Conservation (phyloP, 2,888 invertebrate species). For the Drosophila rubida region DNA sequence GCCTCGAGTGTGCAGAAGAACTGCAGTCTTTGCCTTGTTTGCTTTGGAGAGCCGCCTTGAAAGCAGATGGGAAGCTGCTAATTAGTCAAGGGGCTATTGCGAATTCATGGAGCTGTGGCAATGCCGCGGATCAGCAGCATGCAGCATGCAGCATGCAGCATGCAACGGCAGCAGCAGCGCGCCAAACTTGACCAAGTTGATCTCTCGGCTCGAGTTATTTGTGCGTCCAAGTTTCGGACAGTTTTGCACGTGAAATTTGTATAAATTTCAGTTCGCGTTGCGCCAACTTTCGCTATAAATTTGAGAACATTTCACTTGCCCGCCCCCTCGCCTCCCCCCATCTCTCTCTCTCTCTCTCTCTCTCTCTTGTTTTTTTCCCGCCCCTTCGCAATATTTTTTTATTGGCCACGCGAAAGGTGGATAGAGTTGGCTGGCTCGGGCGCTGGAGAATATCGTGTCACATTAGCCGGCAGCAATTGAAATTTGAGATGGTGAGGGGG, state of each 20-base stretch:
- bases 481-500: constrained; percentile 64
- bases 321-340: too few relatives aligned
- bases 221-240: constrained; percentile 59
- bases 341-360: too few relatives aligned
- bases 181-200: constrained; percentile 19
- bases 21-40: too few relatives aligned
- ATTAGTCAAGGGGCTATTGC: background rate
- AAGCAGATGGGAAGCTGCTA: background rate
- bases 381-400: too few relatives aligned
- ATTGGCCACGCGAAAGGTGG: background rate
- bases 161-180: too few relatives aligned
- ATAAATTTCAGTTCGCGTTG: constrained; percentile 75
- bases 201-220: constrained; percentile 7
- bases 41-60: too few relatives aligned
- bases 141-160: constrained; percentile 8
- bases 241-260: constrained; percentile 69
- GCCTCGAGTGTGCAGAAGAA: too few relatives aligned
- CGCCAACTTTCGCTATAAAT: constrained; percentile 62
- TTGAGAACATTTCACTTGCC: constrained; percentile 27
- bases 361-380: too few relatives aligned
- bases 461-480: constrained; percentile 73
- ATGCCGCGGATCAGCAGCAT: too few relatives aligned
- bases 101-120: constrained; percentile 12
- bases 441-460: constrained; percentile 22
- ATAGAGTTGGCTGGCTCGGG: background rate